A percentile compares a stretch with the other conserved stretches of the same genome.
Conservation (phyloP, 2,888 invertebrate genomes). For the Oligia latruncula region DNA sequence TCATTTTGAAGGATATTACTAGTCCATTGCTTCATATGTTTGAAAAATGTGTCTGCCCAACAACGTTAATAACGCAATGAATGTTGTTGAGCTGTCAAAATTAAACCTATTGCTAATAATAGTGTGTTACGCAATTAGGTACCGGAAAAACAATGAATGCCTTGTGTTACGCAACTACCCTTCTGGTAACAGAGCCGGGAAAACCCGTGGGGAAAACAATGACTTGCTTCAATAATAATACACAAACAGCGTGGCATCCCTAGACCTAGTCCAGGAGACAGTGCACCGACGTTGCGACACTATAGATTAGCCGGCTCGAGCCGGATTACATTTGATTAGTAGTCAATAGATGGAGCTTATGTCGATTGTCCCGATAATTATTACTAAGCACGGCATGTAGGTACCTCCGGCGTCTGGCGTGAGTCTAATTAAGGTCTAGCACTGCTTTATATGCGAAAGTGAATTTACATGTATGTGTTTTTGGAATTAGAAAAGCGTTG, state of each 20-base stretch:
- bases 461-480: conserved; percentile 54
- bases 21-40: no score
- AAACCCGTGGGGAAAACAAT: no score
- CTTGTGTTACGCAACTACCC: no score
- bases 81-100: no score
- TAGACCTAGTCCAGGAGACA: conserved; percentile 60
- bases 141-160: not conserved
- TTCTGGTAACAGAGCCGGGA: no score
- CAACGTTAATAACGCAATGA: no score
- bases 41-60: no score
- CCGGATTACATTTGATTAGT: conserved; percentile 79
- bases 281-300: conserved; percentile 61
- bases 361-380: conserved; percentile 68
- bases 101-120: no score
- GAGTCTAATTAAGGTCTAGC: conserved; percentile 56
- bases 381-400: conserved; percentile 60
- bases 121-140: no score
- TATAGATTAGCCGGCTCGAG: conserved; percentile 62
- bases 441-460: conserved; percentile 60
- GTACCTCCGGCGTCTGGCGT: conserved; percentile 60
- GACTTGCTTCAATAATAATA: not conserved
- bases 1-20: no score
- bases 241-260: conserved; percentile 48
- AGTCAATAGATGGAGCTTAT: conserved; percentile 72
- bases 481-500: conserved; percentile 20